Base-by-base conservation (phyloP, 30 jellyfish, hydroid and myxozoan species). In the Aurelia aurita complex sp. Pacific region DNA sequence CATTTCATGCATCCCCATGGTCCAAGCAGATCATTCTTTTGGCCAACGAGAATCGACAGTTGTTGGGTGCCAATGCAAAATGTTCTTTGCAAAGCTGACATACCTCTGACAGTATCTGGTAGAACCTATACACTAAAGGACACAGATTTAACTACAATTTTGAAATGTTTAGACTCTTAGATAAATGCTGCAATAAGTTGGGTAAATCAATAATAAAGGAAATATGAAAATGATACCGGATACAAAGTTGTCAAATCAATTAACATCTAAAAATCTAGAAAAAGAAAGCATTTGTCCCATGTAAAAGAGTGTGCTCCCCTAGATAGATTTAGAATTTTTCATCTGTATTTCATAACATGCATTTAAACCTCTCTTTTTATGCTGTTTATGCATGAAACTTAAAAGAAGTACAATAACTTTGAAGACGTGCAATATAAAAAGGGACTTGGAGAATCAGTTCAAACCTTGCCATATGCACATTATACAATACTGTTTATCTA, bases 1-100 rank as follows among this genome's bases (percentile, higher is more conserved):
- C 57, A 85, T 35, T 85, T 85, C 75, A 50, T 77, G 46, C 95
- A 76, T 74, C 95, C 91, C 29, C 85, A 76, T 63, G 85, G 92
- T 17, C 91, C 92, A 76, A 46, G 43, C 43, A 65, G 35, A 38
- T 43, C 40, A 15, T 85, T 84, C 64, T 29, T 36, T 52, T 84
- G 90, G 93, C 93, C 93, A 23, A 46, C 81, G 40, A 73, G 83
- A 61, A 81, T 52, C 18, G 89, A 73, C 69, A 59, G 36, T 53
- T 72, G 79, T 64, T 84, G 23, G 51, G 78, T 73, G 4, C 85
- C 81, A n/a, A n/a, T 66, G 15, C 50, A 7, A 16, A 2, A 50
- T 11, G 34, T 75, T 18, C 32, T 77, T 29, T 77, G 64, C 46
- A 54, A 29, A 60, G 43, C 14, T 16, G 78, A 38, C 5, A 67